A percentile compares a stretch with the other conserved stretches of the same genome.
phyloP scores from a whole-genome alignment of 2,888 invertebrate species.

The Plagodis dolabraria region DNA sequence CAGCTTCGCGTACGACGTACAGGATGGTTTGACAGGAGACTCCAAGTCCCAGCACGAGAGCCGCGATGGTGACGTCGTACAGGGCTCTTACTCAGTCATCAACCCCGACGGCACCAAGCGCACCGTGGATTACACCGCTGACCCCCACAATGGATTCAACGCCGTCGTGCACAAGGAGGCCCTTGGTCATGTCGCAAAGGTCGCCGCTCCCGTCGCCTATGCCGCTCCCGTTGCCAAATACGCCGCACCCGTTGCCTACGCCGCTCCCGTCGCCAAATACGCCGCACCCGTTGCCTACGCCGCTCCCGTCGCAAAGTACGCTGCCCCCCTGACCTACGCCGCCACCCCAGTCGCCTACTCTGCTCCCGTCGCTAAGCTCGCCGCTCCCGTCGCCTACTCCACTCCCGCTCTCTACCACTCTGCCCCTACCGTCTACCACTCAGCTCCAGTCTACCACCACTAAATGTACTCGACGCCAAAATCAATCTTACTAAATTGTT shows the following conservation, averaged over 20 bases:
- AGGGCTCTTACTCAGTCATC: conserved; percentile 78
- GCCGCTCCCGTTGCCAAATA: conserved; percentile 50
- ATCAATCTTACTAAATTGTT: not conserved
- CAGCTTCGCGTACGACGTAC: conserved; percentile 80
- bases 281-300: conserved; percentile 35
- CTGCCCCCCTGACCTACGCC: conserved; percentile 44
- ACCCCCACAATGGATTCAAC: conserved; percentile 78
- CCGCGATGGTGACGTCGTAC: conserved; percentile 81
- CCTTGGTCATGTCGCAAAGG: conserved; percentile 55
- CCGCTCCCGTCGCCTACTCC: conserved; percentile 30
- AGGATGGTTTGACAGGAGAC: conserved; percentile 84
- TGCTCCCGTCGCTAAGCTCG: conserved; percentile 32
- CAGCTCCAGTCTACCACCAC: conserved; percentile 70
- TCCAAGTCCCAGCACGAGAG: conserved; percentile 84
- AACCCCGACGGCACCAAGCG: conserved; percentile 82
- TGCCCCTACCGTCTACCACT: conserved; percentile 44
- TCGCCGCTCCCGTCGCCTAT: conserved; percentile 44
- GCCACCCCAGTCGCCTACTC: conserved; percentile 44
- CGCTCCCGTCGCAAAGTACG: conserved; percentile 41
- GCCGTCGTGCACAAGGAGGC: conserved; percentile 79
- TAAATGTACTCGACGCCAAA: conserved; percentile 44
- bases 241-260: conserved; percentile 42
- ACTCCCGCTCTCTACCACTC: conserved; percentile 42
- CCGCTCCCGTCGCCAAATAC: conserved; percentile 45
- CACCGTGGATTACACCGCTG: conserved; percentile 80